Base-by-base conservation (phyloP, 2,797 vertebrate species). In the Rhinogobio ventralis region DNA sequence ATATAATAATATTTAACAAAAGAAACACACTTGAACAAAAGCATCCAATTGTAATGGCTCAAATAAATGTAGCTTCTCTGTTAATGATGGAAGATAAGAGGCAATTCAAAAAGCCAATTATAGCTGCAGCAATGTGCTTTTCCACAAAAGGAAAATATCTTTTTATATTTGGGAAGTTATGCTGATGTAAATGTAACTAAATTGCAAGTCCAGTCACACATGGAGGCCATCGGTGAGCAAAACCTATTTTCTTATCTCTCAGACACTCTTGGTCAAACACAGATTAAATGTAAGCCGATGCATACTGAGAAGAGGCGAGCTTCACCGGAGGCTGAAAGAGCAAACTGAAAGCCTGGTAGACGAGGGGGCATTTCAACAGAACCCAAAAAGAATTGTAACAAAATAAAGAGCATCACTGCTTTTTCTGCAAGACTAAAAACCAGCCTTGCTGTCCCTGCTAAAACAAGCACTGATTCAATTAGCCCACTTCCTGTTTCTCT, bases 231-330 rank as follows among this genome's bases (percentile, higher is more conserved):
- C 73, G 19, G 71, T 83, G 76, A 79, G 64, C 66, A 66, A 78
- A 62, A 87, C 55, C 39, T 71, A 80, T 82, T 85, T 85, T 72
- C 86, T 87, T 79, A 85, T 87, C 75, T 69, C 60, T 49, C 36
- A 71, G 69, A 51, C 68, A 57, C 86, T 82, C 74, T 79, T 72
- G 25, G 55, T 80, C 36, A 62, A 39, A 85, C 23, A 79, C 60
- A 68, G 71, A 83, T 83, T 85, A 66, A 73, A 79, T 79, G 75
- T 79, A 68, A 85, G 46, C 49, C 5, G 15, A 73, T 33, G 86
- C 83, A 83, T 87, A 79, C 85, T 66, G 81, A 86, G 39, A 28
- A 82, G 74, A 30, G 25, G 60, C 15, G 5, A 78, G 60, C 39
- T 28, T 19, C 10, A 36, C 20, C 10, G 0, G 36, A 68, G 67